A percentile compares a stretch with the other conserved stretches of the same genome.
phyloP scores from a whole-genome alignment of 37 sponge, comb jelly and placozoan genomes.

The Dysidea cf. avara region DNA sequence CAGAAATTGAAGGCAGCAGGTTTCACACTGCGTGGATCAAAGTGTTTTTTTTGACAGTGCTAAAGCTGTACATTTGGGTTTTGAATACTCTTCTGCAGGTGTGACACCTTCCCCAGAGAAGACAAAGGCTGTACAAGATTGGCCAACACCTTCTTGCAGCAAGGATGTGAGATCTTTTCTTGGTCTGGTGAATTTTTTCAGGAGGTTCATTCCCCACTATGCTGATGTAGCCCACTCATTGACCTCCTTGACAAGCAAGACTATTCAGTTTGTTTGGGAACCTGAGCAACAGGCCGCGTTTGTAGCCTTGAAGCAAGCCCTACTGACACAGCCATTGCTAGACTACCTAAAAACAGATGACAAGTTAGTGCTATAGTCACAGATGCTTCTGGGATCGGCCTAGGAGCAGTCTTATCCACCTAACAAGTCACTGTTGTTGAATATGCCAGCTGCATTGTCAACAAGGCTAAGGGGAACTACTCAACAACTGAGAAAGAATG shows the following conservation, averaged over 20 bases:
- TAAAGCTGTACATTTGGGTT: not conserved
- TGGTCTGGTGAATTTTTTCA: conserved; percentile 1
- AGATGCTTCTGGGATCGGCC: not conserved
- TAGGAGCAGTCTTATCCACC: conserved; percentile 3
- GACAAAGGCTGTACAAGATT: not conserved
- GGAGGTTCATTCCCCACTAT: conserved; percentile 2
- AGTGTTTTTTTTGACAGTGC: conserved; percentile 4
- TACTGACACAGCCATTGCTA: not conserved
- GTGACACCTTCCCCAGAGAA: not conserved
- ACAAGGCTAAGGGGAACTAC: not conserved
- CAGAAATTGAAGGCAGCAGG: conserved; percentile 8
- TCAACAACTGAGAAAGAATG: conserved; percentile 2
- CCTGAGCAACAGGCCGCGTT: not conserved
- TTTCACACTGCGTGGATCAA: conserved; percentile 7
- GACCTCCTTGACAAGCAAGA: not conserved
- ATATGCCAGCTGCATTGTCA: not conserved
- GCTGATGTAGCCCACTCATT: not conserved
- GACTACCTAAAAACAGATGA: not conserved
- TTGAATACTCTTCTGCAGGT: not conserved
- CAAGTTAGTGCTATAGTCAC: not conserved
- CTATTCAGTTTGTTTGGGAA: not conserved
- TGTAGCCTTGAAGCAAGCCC: not conserved
- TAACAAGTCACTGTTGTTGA: not conserved
- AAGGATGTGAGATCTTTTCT: conserved; percentile 8
- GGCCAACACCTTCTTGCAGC: not conserved